phyloP scores from a whole-genome alignment of 2,888 invertebrate genomes.

The Poecilobothrus nobilitatus region DNA sequence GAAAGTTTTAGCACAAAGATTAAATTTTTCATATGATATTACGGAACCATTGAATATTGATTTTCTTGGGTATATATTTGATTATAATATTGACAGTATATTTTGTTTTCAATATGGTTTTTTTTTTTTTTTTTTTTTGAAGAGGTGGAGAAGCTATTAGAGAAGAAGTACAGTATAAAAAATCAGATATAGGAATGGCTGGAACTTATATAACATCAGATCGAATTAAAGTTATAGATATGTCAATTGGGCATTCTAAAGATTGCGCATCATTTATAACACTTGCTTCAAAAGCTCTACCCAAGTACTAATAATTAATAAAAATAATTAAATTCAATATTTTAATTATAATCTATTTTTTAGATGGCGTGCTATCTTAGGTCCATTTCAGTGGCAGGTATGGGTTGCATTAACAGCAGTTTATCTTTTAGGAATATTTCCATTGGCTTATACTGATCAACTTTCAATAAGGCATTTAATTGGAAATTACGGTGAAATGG shows the following conservation, averaged over 20 bases:
- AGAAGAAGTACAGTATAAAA: slow-evolving; percentile 47
- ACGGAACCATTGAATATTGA: slow-evolving; percentile 49
- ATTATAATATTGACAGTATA: slow-evolving; percentile 9
- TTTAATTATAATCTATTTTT: slow-evolving; percentile 19
- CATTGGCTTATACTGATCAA: slow-evolving; percentile 65
- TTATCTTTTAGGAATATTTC: slow-evolving; percentile 65
- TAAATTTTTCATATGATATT: slow-evolving; percentile 66
- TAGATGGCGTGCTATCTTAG: slow-evolving; percentile 73
- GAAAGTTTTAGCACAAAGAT: slow-evolving; percentile 51
- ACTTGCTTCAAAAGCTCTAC: slow-evolving; percentile 66
- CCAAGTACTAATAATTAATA: slow-evolving; percentile 47
- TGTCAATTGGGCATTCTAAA: slow-evolving; percentile 56
- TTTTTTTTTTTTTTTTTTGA: slow-evolving; percentile 16
- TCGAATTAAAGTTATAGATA: slow-evolving; percentile 48
- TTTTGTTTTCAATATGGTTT: background rate
- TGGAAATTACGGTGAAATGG: slow-evolving; percentile 61
- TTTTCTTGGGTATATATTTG: slow-evolving; percentile 44
- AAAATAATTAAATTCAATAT: background rate
- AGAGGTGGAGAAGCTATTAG: slow-evolving; percentile 56
- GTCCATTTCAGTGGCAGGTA: slow-evolving; percentile 73
- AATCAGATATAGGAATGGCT: slow-evolving; percentile 60
- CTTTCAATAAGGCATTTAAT: slow-evolving; percentile 57
- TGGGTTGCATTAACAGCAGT: slow-evolving; percentile 65
- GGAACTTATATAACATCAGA: slow-evolving; percentile 59
- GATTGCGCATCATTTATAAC: slow-evolving; percentile 74